phyloP scores from a whole-genome alignment of 2,888 invertebrate species.

The Trichogramma dendrolimi region DNA sequence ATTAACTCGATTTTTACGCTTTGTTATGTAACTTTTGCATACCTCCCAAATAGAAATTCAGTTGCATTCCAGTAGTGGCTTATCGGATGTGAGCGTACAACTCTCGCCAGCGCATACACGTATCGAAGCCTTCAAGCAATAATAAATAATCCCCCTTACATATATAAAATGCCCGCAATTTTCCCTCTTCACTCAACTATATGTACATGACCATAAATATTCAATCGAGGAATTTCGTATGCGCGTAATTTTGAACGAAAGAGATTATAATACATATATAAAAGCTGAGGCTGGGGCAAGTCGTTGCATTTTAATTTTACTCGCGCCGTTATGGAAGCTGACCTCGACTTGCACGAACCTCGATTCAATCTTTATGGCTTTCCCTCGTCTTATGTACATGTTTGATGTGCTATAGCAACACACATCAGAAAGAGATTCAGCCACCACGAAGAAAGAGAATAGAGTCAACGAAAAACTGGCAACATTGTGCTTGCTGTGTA shows the following conservation, averaged over 20 bases:
- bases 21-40: not conserved
- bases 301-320: conserved; percentile 28
- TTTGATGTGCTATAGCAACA: conserved; percentile 1
- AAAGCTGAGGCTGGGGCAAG: not conserved
- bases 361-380: conserved; percentile 17
- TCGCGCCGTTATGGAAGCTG: conserved; percentile 14
- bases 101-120: not conserved
- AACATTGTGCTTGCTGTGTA: conserved; percentile 5
- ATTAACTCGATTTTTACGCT: not conserved
- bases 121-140: conserved; percentile 15
- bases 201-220: conserved; percentile 28
- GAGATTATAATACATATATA: not conserved
- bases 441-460: not conserved
- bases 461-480: conserved; percentile 4
- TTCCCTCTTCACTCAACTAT: too few species aligned
- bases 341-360: not conserved
- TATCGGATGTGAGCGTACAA: too few species aligned
- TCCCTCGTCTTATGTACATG: not conserved
- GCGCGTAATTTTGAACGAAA: conserved; percentile 12
- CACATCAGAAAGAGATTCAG: not conserved
- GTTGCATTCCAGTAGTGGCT: conserved; percentile 2
- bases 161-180: too few species aligned
- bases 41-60: conserved; percentile 25
- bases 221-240: conserved; percentile 25
- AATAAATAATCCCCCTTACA: conserved; percentile 29